These are phyloP conservation scores for Epinotia ramella DNA, from an alignment of 2,888 invertebrate species.

Conservation along the genomic window DNA sequence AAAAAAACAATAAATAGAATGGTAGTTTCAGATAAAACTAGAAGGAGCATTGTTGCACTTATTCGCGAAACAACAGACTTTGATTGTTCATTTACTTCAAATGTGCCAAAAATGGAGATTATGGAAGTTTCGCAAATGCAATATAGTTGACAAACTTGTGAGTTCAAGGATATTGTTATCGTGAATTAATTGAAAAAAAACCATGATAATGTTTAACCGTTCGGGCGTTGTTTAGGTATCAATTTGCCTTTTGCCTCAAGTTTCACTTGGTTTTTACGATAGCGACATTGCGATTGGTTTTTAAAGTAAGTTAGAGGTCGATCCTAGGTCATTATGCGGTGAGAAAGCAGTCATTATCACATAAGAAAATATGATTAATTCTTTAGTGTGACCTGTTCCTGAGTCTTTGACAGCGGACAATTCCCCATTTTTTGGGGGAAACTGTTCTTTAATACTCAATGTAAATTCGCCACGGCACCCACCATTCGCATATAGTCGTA, in stretches of 20 bases:
- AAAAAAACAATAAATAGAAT: slow-evolving; percentile 1
- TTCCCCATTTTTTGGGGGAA: too few relatives aligned
- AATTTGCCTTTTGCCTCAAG: slow-evolving; percentile 1
- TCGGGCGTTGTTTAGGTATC: not conserved
- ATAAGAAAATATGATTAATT: too few relatives aligned
- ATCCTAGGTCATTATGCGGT: too few relatives aligned
- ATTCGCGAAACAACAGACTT: too few relatives aligned
- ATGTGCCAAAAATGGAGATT: not conserved
- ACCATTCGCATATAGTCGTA: too few relatives aligned
- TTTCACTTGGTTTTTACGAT: not conserved
- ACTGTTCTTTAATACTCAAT: too few relatives aligned
- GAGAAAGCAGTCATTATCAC: too few relatives aligned
- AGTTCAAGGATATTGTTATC: slow-evolving; percentile 22
- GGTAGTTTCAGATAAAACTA: not conserved
- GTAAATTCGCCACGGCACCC: too few relatives aligned
- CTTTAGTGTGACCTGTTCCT: too few relatives aligned
- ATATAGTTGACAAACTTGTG: not conserved
- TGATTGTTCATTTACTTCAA: not conserved
- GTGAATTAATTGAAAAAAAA: slow-evolving; percentile 8
- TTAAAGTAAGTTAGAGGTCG: not conserved
- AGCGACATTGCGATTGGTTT: not conserved
- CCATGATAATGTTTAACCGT: not conserved
- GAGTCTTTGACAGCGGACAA: too few relatives aligned
- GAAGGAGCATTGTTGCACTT: not conserved
- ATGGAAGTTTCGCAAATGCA: not conserved